A percentile compares a stretch with the other conserved stretches of the same genome.
phyloP scores from a whole-genome alignment of 1,140 invertebrate genomes.

The Melitaea cinxia region DNA sequence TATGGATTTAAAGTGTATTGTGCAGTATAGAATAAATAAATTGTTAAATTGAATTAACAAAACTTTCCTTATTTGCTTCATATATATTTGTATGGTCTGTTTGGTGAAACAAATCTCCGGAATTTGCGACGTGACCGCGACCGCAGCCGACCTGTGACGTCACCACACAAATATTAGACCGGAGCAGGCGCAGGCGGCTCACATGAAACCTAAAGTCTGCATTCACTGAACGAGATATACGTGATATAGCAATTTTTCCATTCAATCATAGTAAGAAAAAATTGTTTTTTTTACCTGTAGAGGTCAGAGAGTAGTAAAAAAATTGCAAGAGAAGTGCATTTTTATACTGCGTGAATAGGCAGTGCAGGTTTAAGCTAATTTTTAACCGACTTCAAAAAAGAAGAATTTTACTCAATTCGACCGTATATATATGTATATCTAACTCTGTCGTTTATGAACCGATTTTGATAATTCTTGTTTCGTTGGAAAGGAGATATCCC shows the following conservation, averaged over 20 bases:
- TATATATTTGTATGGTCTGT: not conserved
- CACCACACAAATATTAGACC: conserved; percentile 1
- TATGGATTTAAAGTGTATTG: too few species aligned
- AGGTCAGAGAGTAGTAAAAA: not conserved
- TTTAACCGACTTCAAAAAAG: too few species aligned
- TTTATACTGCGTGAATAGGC: conserved; percentile 8
- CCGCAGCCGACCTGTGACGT: not conserved
- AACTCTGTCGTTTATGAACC: too few species aligned
- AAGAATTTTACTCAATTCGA: too few species aligned
- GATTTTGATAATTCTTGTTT: too few species aligned
- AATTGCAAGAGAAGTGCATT: conserved; percentile 17
- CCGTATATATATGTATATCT: too few species aligned
- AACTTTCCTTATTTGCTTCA: not conserved
- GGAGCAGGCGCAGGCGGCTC: not conserved
- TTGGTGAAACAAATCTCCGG: not conserved
- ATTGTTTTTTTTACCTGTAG: not conserved
- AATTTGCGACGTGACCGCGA: not conserved
- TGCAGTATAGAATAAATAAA: too few species aligned
- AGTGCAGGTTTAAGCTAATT: not conserved
- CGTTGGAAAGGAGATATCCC: too few species aligned
- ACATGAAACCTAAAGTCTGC: not conserved
- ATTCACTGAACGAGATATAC: not conserved
- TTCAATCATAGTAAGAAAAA: too few species aligned
- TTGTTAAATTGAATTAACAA: not conserved
- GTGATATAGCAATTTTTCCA: too few species aligned